Evolutionary conservation across 2,797 vertebrate genomes (phyloP).

Genomic region (Myiotriccus ornatus): DNA sequence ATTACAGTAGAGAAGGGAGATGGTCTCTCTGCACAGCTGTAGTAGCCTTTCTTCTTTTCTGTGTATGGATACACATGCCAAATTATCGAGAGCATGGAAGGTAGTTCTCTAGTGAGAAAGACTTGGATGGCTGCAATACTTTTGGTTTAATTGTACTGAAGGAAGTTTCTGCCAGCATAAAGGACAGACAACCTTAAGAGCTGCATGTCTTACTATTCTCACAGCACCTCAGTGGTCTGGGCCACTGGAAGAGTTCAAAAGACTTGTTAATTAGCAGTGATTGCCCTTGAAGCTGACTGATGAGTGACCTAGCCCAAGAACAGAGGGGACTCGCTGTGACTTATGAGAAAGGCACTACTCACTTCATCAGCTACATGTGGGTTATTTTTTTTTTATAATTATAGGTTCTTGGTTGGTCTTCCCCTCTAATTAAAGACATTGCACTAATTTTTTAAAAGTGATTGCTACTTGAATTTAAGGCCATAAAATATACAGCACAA

Average conservation of each 20-base stretch:
- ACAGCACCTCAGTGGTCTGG: neutral
- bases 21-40: neutral
- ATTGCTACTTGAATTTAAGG: neutral
- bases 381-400: neutral
- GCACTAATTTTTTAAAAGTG: neutral
- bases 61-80: neutral
- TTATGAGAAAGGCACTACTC: conserved; percentile 10
- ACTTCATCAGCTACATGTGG: neutral
- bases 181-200: neutral
- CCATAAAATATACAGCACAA: neutral
- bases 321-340: neutral
- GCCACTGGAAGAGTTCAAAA: conserved; percentile 5
- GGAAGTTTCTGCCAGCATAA: neutral
- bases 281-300: conserved; percentile 16
- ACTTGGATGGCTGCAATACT: neutral
- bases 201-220: neutral
- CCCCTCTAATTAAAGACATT: conserved; percentile 37
- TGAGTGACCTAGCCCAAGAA: neutral
- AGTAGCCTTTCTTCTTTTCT: neutral
- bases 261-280: conserved; percentile 15
- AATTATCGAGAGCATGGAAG: neutral
- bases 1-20: neutral
- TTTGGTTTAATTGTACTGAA: neutral
- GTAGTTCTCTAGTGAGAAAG: neutral
- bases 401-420: neutral